Evolutionary conservation across 2,113 vertebrate genomes (phyloP).

Genomic region (Sander vitreus): DNA sequence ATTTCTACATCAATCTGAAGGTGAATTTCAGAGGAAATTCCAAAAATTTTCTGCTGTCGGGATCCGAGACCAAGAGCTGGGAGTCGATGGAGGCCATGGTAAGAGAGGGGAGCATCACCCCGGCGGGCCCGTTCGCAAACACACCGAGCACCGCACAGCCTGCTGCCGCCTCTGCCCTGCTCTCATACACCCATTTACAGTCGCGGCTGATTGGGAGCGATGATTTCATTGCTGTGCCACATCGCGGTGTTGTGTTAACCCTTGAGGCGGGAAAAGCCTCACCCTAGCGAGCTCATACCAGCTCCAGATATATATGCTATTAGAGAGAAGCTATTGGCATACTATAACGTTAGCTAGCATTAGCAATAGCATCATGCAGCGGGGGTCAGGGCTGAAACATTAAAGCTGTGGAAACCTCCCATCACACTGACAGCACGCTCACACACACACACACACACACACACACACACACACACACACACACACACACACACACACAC

Average conservation of each 20-base stretch:
- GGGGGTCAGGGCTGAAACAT: no score
- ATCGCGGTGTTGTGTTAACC: neutral
- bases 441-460: no score
- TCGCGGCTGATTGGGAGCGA: no score
- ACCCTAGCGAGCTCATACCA: neutral
- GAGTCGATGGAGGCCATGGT: slow-evolving; percentile 96
- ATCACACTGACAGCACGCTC: no score
- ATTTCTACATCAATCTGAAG: slow-evolving; percentile 84
- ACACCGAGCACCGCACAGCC: neutral
- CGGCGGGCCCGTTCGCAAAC: slow-evolving; percentile 12
- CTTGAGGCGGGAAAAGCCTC: no score
- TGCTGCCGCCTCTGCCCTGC: neutral
- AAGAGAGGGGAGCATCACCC: slow-evolving; percentile 54
- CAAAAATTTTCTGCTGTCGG: slow-evolving; percentile 88
- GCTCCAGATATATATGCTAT: neutral
- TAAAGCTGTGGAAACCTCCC: no score
- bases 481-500: no score
- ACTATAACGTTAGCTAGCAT: neutral
- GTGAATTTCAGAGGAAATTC: slow-evolving; percentile 85
- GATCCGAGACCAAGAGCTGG: slow-evolving; percentile 91
- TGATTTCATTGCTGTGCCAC: neutral
- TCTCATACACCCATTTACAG: neutral
- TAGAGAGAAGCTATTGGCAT: neutral
- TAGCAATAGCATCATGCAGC: neutral
- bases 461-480: no score